Conservation (phyloP, 2,113 vertebrate species). For the Lichenostomus cassidix region DNA sequence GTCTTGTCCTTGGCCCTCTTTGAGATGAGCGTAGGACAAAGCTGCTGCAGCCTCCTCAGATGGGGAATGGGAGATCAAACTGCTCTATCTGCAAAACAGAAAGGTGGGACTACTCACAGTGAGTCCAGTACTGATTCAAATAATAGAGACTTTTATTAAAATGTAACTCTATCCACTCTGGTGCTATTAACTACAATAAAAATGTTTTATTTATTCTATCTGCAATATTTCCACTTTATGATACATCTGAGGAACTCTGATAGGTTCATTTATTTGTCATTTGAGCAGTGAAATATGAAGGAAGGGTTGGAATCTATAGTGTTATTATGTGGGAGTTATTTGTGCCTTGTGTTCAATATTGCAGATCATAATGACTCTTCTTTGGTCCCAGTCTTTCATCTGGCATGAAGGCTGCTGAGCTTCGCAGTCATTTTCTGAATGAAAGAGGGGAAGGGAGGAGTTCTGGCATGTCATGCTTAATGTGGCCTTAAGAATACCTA, state of each 20-base stretch:
- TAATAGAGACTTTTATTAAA: slow-evolving; percentile 34
- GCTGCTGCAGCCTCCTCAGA: background rate
- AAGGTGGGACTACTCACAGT: background rate
- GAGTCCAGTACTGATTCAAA: background rate
- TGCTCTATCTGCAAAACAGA: background rate
- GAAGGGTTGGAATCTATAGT: slow-evolving; percentile 20
- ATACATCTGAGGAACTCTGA: background rate
- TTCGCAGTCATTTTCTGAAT: background rate
- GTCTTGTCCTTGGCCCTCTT: background rate
- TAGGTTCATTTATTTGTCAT: slow-evolving; percentile 59
- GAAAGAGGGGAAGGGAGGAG: background rate
- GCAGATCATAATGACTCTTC: background rate
- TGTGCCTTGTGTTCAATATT: slow-evolving; percentile 32
- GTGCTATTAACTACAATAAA: slow-evolving; percentile 45
- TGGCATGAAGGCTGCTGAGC: slow-evolving; percentile 13
- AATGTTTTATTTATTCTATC: slow-evolving; percentile 60
- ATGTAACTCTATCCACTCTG: slow-evolving; percentile 23
- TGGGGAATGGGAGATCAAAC: background rate
- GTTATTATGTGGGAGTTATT: slow-evolving; percentile 43
- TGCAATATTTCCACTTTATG: slow-evolving; percentile 49
- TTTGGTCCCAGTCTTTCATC: slow-evolving; percentile 18
- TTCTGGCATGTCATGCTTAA: background rate
- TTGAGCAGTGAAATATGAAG: slow-evolving; percentile 53
- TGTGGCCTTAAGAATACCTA: background rate
- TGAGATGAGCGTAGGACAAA: background rate